Conservation (phyloP, 2,888 invertebrate species). For the Hypomecis atomaria region DNA sequence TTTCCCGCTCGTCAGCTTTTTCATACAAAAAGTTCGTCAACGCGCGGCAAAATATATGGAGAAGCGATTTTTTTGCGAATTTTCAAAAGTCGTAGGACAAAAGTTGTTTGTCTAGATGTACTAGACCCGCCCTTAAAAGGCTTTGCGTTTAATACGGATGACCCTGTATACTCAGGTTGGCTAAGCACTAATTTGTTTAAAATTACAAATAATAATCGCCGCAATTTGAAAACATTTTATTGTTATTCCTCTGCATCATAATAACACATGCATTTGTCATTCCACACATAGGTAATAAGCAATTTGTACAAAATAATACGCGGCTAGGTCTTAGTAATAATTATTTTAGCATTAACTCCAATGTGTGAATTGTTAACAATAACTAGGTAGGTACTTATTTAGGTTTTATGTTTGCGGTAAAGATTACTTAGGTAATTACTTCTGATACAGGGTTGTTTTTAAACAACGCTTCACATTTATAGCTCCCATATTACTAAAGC, state of each 20-base stretch:
- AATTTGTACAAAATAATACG: constrained; percentile 37
- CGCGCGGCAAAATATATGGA: too few relatives aligned
- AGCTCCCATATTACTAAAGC: too few relatives aligned
- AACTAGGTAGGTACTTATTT: constrained; percentile 1
- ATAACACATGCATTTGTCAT: constrained; percentile 20
- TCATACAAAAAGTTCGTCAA: too few relatives aligned
- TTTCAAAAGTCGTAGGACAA: too few relatives aligned
- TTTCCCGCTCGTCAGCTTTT: too few relatives aligned
- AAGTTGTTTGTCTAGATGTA: too few relatives aligned
- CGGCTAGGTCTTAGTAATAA: constrained; percentile 26
- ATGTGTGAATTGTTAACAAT: constrained; percentile 26
- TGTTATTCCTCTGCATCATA: constrained; percentile 13
- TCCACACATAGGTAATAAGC: constrained; percentile 19
- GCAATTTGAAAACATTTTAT: constrained; percentile 24
- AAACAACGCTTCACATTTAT: too few relatives aligned
- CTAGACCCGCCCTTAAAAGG: too few relatives aligned
- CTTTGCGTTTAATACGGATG: too few relatives aligned
- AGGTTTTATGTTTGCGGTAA: neutral
- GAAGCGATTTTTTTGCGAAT: too few relatives aligned
- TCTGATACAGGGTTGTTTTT: too few relatives aligned
- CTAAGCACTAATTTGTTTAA: neutral
- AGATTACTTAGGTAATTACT: neutral
- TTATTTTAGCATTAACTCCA: constrained; percentile 34
- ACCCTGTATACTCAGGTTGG: too few relatives aligned
- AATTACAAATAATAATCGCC: constrained; percentile 37